A percentile compares a stretch with the other conserved stretches of the same genome.
Conservation (phyloP, 1,140 invertebrate genomes). For the Colletes latitarsis region DNA sequence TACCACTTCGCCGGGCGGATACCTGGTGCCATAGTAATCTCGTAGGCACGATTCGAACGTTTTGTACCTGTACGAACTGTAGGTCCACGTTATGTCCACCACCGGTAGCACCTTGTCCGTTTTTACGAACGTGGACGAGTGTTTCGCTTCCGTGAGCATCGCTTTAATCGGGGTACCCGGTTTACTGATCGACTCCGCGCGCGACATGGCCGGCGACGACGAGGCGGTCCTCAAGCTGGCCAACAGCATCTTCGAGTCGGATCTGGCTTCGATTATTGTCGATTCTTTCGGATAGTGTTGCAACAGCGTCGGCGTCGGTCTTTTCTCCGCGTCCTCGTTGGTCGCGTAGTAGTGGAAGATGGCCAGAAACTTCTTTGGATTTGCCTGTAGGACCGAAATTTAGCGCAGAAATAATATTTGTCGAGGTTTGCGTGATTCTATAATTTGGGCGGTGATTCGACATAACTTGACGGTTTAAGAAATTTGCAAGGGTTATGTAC, state of each 20-base stretch:
- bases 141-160: neutral
- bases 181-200: neutral
- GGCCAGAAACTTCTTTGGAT: slow-evolving; percentile 37
- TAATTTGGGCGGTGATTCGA: no score
- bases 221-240: slow-evolving; percentile 8
- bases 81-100: slow-evolving; percentile 49
- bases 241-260: slow-evolving; percentile 39
- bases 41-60: slow-evolving; percentile 33
- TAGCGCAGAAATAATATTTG: neutral
- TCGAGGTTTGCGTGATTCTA: no score
- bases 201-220: slow-evolving; percentile 34
- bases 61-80: slow-evolving; percentile 43
- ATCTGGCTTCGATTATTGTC: slow-evolving; percentile 11
- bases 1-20: slow-evolving; percentile 51
- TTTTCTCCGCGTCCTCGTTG: neutral
- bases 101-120: slow-evolving; percentile 37
- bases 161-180: neutral
- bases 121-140: slow-evolving; percentile 47
- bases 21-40: slow-evolving; percentile 39
- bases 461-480: no score
- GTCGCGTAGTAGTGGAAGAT: slow-evolving; percentile 34
- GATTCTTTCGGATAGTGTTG: slow-evolving; percentile 40
- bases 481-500: no score
- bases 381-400: slow-evolving; percentile 9
- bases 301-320: neutral